phyloP scores from a whole-genome alignment of 2,888 invertebrate species.

The Ennomos quercinarius region DNA sequence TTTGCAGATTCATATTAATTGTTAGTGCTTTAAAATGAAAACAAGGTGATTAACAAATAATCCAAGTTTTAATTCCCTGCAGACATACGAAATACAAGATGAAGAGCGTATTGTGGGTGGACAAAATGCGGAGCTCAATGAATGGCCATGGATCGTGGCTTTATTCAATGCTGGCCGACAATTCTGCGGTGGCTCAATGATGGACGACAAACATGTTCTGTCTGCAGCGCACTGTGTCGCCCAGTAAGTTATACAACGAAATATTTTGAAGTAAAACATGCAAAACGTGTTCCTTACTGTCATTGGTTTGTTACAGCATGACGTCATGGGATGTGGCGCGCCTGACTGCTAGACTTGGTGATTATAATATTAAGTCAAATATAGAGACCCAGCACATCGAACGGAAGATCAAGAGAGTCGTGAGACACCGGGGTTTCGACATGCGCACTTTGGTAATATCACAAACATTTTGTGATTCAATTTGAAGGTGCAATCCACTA shows the following conservation, averaged over 20 bases:
- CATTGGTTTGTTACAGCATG: constrained; percentile 86
- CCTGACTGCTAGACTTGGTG: constrained; percentile 92
- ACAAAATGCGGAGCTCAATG: constrained; percentile 91
- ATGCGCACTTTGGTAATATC: constrained; percentile 89
- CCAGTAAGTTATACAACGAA: constrained; percentile 86
- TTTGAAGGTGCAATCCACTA: background rate
- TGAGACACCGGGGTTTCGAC: constrained; percentile 94
- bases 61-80: constrained; percentile 6
- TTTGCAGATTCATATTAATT: constrained; percentile 3
- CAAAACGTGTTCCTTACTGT: background rate
- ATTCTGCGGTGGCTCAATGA: constrained; percentile 95
- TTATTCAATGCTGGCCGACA: constrained; percentile 93
- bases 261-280: constrained; percentile 1
- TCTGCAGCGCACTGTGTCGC: constrained; percentile 96
- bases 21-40: constrained; percentile 5
- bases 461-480: background rate
- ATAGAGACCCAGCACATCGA: constrained; percentile 91
- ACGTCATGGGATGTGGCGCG: constrained; percentile 95
- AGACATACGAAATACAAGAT: constrained; percentile 82
- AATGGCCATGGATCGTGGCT: constrained; percentile 95
- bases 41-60: background rate
- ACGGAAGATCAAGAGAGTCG: constrained; percentile 92
- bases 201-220: constrained; percentile 91
- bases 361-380: constrained; percentile 92
- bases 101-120: constrained; percentile 95